Base-by-base conservation (phyloP, 2,797 vertebrate species). In the Hemibagrus guttatus region DNA sequence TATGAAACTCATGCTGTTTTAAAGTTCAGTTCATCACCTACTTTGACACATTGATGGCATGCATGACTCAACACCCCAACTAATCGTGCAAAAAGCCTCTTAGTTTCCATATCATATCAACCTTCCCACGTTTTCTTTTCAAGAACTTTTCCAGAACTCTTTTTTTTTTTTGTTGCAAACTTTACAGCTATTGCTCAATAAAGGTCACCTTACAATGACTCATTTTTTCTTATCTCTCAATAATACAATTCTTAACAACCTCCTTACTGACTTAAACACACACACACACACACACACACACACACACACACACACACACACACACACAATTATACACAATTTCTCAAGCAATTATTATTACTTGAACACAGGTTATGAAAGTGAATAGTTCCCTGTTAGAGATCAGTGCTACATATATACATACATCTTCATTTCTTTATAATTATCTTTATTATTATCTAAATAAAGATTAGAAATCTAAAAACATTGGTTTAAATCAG, bases 1-100 rank as follows among this genome's bases (percentile, higher is more conserved):
- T 66, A 64, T 76, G 76, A 31, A 88, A 79, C 35, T 74, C 42
- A 16, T 74, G 84, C 54, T 39, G 68, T 81, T 63, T 71, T 58
- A 71, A 46, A 83, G 63, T 84, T 64, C 23, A 76, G 56, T 84
- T 87, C 83, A 85, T 85, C 17, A 46, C 26, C 54, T 82, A 58
- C 63, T 52, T 68, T 74, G 28, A 75, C 28, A 35, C 28, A 63
- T 31, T 16, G n/a, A 66, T 49, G 46, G 80, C 61, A 64, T 64
- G 80, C 16, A 82, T 82, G 80, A 82, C 61, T 82, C 80, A 82
- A 64, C 61, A 28, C 42, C 61, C 19, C 6, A 49, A 17, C 61
- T 81, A 64, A 64, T 28, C n/a, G 0, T 66, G n/a, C 42, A 68
- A 82, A 82, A 68, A 82, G 63, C 42, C 42, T 82, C 42, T 82